These are phyloP conservation scores for Rhyacophila brunnea DNA, from an alignment of 1,140 invertebrate species.

Conservation along the genomic window DNA sequence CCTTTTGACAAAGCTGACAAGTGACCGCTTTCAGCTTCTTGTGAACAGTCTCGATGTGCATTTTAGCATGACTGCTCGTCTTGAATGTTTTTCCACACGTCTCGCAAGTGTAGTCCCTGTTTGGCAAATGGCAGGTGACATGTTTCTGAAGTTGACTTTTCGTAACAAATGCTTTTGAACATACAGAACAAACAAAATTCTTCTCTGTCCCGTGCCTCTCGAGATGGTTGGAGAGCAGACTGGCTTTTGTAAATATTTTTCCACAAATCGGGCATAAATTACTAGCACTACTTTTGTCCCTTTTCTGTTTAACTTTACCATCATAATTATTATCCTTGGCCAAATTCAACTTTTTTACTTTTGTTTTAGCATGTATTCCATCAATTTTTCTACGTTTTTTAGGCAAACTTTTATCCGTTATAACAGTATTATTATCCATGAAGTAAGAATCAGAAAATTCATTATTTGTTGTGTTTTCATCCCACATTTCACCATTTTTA, in stretches of 20 bases:
- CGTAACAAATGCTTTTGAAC: background rate
- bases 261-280: background rate
- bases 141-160: background rate
- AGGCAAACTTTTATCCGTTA: too few relatives aligned
- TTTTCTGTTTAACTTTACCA: too few relatives aligned
- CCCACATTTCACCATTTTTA: too few relatives aligned
- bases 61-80: background rate
- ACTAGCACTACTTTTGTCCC: background rate
- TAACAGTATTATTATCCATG: too few relatives aligned
- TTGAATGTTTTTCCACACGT: conserved; percentile 1
- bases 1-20: background rate
- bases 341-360: too few relatives aligned
- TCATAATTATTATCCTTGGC: too few relatives aligned
- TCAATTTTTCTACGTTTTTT: too few relatives aligned
- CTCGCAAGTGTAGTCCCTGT: background rate
- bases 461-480: too few relatives aligned
- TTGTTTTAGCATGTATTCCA: too few relatives aligned
- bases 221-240: background rate
- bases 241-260: background rate
- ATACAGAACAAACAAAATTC: background rate
- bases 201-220: background rate
- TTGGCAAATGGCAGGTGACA: background rate
- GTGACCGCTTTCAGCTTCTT: background rate
- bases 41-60: background rate
- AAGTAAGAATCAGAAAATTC: too few relatives aligned